These are phyloP conservation scores for Onthophagus taurus DNA, from an alignment of 1,140 invertebrate species.

Conservation along the genomic window DNA sequence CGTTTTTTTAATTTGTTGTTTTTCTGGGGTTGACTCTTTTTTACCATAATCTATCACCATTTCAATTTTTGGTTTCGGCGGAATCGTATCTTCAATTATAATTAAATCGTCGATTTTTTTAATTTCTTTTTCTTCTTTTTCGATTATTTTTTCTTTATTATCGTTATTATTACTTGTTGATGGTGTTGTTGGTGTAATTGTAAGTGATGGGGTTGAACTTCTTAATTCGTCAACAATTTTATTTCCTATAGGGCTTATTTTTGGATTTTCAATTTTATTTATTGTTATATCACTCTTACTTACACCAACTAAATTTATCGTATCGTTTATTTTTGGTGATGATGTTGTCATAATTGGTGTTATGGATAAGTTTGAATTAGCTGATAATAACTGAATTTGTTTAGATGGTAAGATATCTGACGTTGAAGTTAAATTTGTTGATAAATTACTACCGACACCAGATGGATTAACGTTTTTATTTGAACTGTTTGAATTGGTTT, in stretches of 20 bases:
- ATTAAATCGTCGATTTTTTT: conserved; percentile 15
- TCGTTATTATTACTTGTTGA: no score
- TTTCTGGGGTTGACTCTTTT: no score
- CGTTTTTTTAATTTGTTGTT: background rate
- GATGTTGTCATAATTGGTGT: conserved; percentile 15
- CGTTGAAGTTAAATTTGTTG: no score
- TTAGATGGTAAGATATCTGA: background rate
- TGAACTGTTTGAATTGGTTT: background rate
- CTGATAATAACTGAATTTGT: conserved; percentile 6
- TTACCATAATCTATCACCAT: background rate
- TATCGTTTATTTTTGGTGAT: conserved; percentile 11
- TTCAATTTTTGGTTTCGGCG: background rate
- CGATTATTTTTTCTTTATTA: conserved; percentile 1
- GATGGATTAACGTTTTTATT: background rate
- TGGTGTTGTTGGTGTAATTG: conserved; percentile 14
- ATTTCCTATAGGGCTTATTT: conserved; percentile 9
- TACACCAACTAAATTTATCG: conserved; percentile 15
- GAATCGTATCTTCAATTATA: conserved; percentile 14
- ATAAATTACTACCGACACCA: background rate
- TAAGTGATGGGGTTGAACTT: no score
- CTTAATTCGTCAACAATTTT: conserved; percentile 8
- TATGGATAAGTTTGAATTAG: conserved; percentile 20
- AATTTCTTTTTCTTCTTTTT: conserved; percentile 4
- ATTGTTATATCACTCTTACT: conserved; percentile 19
- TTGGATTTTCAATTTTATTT: conserved; percentile 19